Conservation (phyloP, 2,113 vertebrate genomes). For the Poeciliopsis occidentalis region DNA sequence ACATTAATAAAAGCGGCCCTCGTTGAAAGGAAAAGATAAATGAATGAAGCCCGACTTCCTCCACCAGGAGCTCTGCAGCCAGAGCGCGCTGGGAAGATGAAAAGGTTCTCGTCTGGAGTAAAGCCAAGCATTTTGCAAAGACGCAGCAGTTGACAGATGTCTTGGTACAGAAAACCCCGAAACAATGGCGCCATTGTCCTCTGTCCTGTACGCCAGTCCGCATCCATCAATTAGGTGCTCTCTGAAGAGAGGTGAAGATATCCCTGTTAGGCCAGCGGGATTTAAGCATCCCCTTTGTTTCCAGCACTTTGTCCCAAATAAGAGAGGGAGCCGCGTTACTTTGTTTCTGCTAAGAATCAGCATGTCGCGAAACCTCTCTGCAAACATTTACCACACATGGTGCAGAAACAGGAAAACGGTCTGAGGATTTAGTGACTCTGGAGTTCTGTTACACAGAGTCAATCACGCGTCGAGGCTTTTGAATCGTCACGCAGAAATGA, state of each 20-base stretch:
- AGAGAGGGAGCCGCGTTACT: conserved; percentile 41
- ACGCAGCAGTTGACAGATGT: conserved; percentile 52
- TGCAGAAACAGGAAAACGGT: conserved; percentile 36
- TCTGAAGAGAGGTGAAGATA: conserved; percentile 60
- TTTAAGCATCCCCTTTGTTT: conserved; percentile 63
- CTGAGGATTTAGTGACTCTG: conserved; percentile 19
- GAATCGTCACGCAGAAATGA: no score
- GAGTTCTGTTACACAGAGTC: no score
- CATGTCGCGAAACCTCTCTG: conserved; percentile 26
- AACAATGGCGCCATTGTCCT: conserved; percentile 76
- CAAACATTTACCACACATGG: conserved; percentile 56
- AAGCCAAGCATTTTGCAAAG: conserved; percentile 48
- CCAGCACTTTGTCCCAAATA: conserved; percentile 54
- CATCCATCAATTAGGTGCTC: conserved; percentile 60
- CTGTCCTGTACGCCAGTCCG: conserved; percentile 52
- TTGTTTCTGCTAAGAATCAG: conserved; percentile 43
- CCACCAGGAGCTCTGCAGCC: neutral
- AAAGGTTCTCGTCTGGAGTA: conserved; percentile 45
- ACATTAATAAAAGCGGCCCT: neutral
- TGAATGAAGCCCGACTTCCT: neutral
- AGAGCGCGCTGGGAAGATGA: neutral
- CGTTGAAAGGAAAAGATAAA: neutral
- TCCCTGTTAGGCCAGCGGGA: conserved; percentile 27
- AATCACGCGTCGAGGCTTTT: no score
- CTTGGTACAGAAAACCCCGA: conserved; percentile 54